These are phyloP conservation scores for Mesaphorura yosii DNA, from an alignment of 1,140 invertebrate genomes.

Conservation along the genomic window DNA sequence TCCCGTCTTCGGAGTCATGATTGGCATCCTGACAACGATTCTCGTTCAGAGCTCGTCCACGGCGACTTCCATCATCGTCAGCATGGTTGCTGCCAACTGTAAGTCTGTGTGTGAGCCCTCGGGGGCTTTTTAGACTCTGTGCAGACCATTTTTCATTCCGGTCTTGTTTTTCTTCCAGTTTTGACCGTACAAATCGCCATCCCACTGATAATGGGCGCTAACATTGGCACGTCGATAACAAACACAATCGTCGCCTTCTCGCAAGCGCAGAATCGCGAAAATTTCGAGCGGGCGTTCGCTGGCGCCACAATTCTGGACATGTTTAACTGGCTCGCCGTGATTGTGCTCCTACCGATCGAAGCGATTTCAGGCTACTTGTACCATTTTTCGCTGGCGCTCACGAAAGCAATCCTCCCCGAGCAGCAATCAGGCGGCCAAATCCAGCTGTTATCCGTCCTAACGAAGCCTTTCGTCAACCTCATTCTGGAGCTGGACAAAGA, in stretches of 20 bases:
- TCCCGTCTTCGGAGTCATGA: conserved; percentile 44
- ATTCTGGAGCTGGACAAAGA: conserved; percentile 40
- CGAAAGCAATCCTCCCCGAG: conserved; percentile 33
- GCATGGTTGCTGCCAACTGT: conserved; percentile 47
- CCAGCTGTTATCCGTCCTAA: conserved; percentile 41
- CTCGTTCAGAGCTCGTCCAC: conserved; percentile 51
- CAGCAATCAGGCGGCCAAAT: conserved; percentile 32
- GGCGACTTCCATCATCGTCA: conserved; percentile 49
- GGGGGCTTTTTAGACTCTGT: not conserved
- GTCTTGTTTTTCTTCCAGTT: conserved; percentile 35
- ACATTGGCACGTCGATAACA: conserved; percentile 41
- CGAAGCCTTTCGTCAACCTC: conserved; percentile 41
- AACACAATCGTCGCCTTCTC: conserved; percentile 47
- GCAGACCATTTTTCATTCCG: not conserved
- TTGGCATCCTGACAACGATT: conserved; percentile 49
- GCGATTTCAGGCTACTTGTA: conserved; percentile 38
- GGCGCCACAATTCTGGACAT: conserved; percentile 48
- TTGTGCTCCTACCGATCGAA: conserved; percentile 39
- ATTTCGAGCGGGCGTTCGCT: conserved; percentile 45
- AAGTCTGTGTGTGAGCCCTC: conserved; percentile 29
- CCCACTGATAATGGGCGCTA: conserved; percentile 46
- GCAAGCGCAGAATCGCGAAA: conserved; percentile 37
- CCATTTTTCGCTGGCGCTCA: conserved; percentile 35
- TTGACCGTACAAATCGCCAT: conserved; percentile 43
- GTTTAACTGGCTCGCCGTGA: conserved; percentile 41